Evolutionary conservation across 2,888 invertebrate species (phyloP).

Genomic region (Agriotes lineatus): DNA sequence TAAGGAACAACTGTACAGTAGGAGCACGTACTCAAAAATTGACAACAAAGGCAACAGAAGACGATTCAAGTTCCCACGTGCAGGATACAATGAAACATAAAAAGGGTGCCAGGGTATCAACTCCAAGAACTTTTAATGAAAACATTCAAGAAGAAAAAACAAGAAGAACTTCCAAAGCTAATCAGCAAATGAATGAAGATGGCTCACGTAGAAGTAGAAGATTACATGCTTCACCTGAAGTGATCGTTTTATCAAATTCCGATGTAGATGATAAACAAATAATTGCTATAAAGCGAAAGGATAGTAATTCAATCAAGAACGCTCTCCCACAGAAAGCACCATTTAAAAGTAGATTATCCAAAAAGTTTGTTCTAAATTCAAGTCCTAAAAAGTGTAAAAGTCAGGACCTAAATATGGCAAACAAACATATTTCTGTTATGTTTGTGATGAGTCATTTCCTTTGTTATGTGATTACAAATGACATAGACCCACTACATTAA

Average conservation of each 20-base stretch:
- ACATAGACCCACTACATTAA: slow-evolving; percentile 15
- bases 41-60: no score
- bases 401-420: no score
- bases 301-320: neutral
- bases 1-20: no score
- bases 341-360: slow-evolving; percentile 30
- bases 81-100: no score
- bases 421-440: slow-evolving; percentile 29
- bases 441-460: slow-evolving; percentile 41
- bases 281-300: neutral
- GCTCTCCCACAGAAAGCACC: neutral
- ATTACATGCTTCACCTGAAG: neutral
- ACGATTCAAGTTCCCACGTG: no score
- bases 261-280: neutral
- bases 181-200: no score
- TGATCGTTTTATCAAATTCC: neutral
- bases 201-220: neutral
- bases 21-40: no score
- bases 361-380: neutral
- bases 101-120: no score
- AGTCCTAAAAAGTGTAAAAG: neutral
- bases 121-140: neutral
- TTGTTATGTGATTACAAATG: slow-evolving; percentile 34
- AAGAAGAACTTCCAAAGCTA: neutral
- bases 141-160: neutral